These are phyloP conservation scores for Exocentrus adspersus DNA, from an alignment of 2,888 invertebrate genomes.

Conservation along the genomic window DNA sequence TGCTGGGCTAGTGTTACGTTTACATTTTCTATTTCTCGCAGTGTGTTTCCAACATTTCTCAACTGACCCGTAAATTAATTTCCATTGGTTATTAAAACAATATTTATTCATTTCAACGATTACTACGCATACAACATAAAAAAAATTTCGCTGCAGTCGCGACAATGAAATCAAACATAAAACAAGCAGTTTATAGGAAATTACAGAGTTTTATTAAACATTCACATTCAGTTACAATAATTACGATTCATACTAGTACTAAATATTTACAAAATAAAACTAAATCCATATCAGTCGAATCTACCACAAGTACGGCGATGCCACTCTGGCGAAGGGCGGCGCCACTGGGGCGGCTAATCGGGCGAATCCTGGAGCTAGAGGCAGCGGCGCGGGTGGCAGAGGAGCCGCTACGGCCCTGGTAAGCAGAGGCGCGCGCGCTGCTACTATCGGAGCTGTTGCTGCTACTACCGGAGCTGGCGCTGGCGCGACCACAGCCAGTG, in stretches of 20 bases:
- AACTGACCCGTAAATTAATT: no score
- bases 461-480: slow-evolving; percentile 53
- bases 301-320: slow-evolving; percentile 30
- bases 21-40: no score
- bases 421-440: slow-evolving; percentile 30
- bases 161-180: no score
- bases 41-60: no score
- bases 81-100: no score
- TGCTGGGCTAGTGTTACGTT: no score
- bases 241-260: slow-evolving; percentile 16
- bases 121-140: no score
- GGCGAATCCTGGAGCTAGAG: slow-evolving; percentile 26
- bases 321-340: no score
- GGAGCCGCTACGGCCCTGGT: no score
- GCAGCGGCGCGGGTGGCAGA: slow-evolving; percentile 32
- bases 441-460: slow-evolving; percentile 40
- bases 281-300: slow-evolving; percentile 28
- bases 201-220: neutral
- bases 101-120: no score
- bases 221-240: neutral
- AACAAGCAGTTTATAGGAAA: no score
- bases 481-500: slow-evolving; percentile 61
- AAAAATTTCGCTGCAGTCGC: neutral
- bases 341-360: slow-evolving; percentile 32
- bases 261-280: slow-evolving; percentile 21